Conservation (phyloP, 2,888 invertebrate genomes). For the Elysia crispata region DNA sequence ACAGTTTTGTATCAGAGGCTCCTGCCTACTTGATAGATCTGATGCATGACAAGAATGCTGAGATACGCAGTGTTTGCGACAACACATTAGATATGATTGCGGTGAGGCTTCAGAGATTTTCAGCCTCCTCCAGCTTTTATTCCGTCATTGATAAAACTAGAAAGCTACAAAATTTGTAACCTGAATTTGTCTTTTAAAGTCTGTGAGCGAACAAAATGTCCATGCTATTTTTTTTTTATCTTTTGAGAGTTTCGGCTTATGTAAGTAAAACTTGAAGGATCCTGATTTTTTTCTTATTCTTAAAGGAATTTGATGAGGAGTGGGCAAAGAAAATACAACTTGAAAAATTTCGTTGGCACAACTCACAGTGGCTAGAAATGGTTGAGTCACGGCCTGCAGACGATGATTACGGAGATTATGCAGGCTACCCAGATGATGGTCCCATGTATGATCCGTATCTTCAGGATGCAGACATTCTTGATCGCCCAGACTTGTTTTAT, state of each 20-base stretch:
- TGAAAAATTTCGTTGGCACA: conserved; percentile 98
- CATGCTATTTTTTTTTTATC: too few species aligned
- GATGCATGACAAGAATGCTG: conserved; percentile 97
- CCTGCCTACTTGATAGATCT: conserved; percentile 97
- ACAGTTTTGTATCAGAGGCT: conserved; percentile 84
- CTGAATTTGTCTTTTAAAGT: too few species aligned
- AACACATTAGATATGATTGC: conserved; percentile 96
- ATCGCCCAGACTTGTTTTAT: conserved; percentile 75
- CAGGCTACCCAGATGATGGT: conserved; percentile 72
- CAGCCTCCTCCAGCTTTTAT: too few species aligned
- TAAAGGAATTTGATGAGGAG: conserved; percentile 86
- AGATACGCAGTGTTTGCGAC: conserved; percentile 95
- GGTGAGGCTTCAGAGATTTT: conserved; percentile 79
- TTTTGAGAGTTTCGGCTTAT: too few species aligned
- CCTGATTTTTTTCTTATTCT: neutral
- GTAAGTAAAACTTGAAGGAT: neutral
- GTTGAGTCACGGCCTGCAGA: conserved; percentile 83
- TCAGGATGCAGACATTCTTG: conserved; percentile 76
- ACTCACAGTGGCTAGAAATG: conserved; percentile 98
- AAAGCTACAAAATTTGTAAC: too few species aligned
- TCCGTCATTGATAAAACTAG: too few species aligned
- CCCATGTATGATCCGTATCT: conserved; percentile 72
- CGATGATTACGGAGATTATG: conserved; percentile 68
- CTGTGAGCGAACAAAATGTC: too few species aligned
- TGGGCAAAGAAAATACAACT: conserved; percentile 96